A percentile compares a stretch with the other conserved stretches of the same genome.
These are phyloP conservation scores for Hyalella azteca DNA, from an alignment of 2,888 invertebrate species.

Conservation along the genomic window DNA sequence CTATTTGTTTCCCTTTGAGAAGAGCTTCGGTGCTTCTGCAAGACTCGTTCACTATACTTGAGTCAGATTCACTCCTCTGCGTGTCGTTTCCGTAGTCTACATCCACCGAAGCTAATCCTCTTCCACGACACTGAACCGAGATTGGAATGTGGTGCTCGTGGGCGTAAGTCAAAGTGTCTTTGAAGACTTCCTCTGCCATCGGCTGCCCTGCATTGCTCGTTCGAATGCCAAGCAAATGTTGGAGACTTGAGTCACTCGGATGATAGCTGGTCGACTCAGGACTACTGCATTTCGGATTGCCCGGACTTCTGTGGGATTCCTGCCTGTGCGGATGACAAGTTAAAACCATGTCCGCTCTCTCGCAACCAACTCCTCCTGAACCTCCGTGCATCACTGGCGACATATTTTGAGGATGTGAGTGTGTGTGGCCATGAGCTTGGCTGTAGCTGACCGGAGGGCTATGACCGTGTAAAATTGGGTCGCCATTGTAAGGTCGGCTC, in stretches of 20 bases:
- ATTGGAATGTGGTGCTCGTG: constrained; percentile 15
- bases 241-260: constrained; percentile 21
- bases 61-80: constrained; percentile 27
- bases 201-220: constrained; percentile 10
- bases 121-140: neutral
- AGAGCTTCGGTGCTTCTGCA: constrained; percentile 21
- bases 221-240: constrained; percentile 8
- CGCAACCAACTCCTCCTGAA: neutral
- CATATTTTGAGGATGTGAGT: neutral
- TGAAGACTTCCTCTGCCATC: neutral
- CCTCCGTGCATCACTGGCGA: neutral
- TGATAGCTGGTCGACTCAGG: neutral
- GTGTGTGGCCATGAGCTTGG: neutral
- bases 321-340: constrained; percentile 9
- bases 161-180: constrained; percentile 7
- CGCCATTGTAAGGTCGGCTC: neutral
- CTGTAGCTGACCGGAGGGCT: neutral
- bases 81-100: neutral
- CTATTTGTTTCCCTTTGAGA: constrained; percentile 13
- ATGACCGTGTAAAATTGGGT: neutral
- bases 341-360: neutral
- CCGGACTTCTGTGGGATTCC: neutral
- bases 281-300: neutral
- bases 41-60: constrained; percentile 20
- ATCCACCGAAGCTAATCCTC: neutral